phyloP scores from a whole-genome alignment of 1,140 invertebrate genomes.

The Pygmarrhopalites habei region DNA sequence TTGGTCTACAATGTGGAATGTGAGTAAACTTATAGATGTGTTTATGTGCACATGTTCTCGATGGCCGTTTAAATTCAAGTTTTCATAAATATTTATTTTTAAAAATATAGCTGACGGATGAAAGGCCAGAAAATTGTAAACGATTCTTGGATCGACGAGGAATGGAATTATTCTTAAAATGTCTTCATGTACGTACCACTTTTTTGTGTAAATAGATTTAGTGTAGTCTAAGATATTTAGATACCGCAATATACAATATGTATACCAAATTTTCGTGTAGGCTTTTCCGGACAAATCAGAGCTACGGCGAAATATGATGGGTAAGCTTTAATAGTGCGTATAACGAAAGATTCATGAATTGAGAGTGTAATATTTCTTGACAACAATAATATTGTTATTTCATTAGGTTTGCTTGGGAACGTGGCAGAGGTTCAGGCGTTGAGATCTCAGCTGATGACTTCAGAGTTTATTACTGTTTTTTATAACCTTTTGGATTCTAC shows the following conservation, averaged over 20 bases:
- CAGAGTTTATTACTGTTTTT: constrained; percentile 77
- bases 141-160: constrained; percentile 77
- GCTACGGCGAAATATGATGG: constrained; percentile 92
- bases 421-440: constrained; percentile 86
- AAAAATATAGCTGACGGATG: constrained; percentile 93
- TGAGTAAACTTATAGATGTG: constrained; percentile 46
- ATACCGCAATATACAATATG: no score
- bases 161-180: constrained; percentile 78
- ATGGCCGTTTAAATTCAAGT: no score
- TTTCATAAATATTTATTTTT: no score
- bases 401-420: constrained; percentile 74
- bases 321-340: constrained; percentile 39
- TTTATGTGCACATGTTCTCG: no score
- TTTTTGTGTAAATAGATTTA: no score
- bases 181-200: no score
- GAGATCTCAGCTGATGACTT: constrained; percentile 74
- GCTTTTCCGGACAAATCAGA: constrained; percentile 76
- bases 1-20: constrained; percentile 97
- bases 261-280: no score
- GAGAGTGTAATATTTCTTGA: no score
- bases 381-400: no score
- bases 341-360: no score
- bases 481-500: constrained; percentile 71
- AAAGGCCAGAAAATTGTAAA: constrained; percentile 85
- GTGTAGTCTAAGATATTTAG: no score